Conservation (phyloP, 2,113 vertebrate species). For the Saguinus imperator region DNA sequence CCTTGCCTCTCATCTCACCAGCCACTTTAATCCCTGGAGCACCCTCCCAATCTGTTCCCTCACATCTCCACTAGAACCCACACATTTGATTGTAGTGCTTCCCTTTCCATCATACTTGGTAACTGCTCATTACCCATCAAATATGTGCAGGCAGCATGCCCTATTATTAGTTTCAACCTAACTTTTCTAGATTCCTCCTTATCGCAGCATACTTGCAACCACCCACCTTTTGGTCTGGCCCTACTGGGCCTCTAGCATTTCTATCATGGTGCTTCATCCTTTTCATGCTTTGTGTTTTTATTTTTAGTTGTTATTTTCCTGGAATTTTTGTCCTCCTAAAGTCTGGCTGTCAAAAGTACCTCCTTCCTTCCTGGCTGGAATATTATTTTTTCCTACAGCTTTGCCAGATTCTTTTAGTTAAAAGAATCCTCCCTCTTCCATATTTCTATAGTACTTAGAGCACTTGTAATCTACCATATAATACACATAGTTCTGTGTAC, state of each 20-base stretch:
- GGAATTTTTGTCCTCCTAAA: neutral
- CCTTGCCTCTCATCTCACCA: neutral
- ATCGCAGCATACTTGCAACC: rapidly evolving
- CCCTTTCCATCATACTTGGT: neutral
- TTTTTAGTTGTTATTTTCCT: conserved; percentile 17
- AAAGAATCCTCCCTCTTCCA: neutral
- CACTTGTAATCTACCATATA: neutral
- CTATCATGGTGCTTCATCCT: neutral
- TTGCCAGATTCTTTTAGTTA: neutral
- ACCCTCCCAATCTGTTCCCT: neutral
- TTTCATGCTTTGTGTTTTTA: neutral
- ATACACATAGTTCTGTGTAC: neutral
- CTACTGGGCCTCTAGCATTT: neutral
- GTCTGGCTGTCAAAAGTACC: neutral
- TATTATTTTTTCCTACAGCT: neutral
- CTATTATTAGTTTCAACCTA: neutral
- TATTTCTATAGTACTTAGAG: neutral
- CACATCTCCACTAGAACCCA: neutral
- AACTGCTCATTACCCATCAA: neutral
- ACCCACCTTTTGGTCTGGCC: neutral
- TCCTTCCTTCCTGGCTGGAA: neutral
- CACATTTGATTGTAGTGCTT: neutral
- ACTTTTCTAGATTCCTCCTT: neutral
- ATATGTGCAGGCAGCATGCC: neutral
- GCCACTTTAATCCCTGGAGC: neutral